phyloP scores from a whole-genome alignment of 2,888 invertebrate species.

The Tachina fera region DNA sequence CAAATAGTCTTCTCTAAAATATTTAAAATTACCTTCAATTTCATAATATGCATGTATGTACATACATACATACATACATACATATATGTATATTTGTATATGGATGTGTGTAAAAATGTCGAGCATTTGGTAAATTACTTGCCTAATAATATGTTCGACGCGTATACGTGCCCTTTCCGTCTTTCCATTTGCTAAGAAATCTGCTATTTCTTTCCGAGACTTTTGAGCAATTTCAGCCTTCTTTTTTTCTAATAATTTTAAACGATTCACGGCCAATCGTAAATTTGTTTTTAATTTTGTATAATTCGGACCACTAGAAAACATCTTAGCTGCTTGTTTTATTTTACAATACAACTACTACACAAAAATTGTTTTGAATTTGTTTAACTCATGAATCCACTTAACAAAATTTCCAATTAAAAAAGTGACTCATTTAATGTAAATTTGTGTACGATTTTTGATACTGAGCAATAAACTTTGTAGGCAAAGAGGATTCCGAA shows the following conservation, averaged over 20 bases:
- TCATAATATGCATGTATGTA: neutral
- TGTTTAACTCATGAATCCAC: neutral
- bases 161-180: conserved; percentile 96
- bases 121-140: conserved; percentile 50
- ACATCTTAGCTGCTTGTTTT: conserved; percentile 85
- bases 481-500: conserved; percentile 2
- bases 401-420: conserved; percentile 2
- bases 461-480: neutral
- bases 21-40: neutral
- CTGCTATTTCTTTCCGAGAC: conserved; percentile 96
- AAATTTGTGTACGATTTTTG: conserved; percentile 9
- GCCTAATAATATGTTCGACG: conserved; percentile 98
- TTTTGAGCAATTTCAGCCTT: conserved; percentile 98
- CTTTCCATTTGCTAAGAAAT: conserved; percentile 94
- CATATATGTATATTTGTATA: neutral
- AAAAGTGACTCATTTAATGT: conserved; percentile 56
- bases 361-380: neutral
- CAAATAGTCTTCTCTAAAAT: conserved; percentile 94
- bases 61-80: neutral
- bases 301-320: conserved; percentile 96
- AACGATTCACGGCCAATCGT: conserved; percentile 94
- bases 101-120: neutral
- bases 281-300: conserved; percentile 98
- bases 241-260: conserved; percentile 98
- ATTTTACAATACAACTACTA: neutral